phyloP scores from a whole-genome alignment of 37 sponge, comb jelly and placozoan species.

The Lycopodina hypogea region DNA sequence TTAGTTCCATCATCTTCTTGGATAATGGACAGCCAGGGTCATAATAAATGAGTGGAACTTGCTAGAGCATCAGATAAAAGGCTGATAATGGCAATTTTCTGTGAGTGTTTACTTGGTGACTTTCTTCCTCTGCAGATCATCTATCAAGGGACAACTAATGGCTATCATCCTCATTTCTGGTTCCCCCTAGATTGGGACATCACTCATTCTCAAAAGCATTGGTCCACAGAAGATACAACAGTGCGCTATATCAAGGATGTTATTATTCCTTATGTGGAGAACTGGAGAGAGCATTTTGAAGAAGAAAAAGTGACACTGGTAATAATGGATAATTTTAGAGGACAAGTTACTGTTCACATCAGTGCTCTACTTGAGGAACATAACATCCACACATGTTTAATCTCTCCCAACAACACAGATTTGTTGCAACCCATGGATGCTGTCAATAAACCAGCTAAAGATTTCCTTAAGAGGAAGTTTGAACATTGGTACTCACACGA shows the following conservation, averaged over 20 bases:
- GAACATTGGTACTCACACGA: too few relatives aligned
- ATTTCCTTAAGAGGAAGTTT: too few relatives aligned
- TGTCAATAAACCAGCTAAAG: too few relatives aligned
- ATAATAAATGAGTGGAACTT: constrained; percentile 38
- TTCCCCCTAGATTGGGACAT: constrained; percentile 61
- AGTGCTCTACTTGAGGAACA: constrained; percentile 35
- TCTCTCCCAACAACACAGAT: constrained; percentile 43
- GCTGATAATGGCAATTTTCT: constrained; percentile 49
- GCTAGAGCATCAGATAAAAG: constrained; percentile 50
- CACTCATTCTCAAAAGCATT: constrained; percentile 59
- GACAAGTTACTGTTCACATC: constrained; percentile 10
- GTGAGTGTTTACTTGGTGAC: constrained; percentile 36
- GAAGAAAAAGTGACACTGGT: constrained; percentile 12
- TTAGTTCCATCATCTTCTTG: constrained; percentile 48
- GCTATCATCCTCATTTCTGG: constrained; percentile 31
- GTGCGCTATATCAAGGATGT: constrained; percentile 49
- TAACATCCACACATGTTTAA: constrained; percentile 42
- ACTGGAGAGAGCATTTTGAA: not conserved
- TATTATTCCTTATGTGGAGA: constrained; percentile 38
- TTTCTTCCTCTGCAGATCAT: constrained; percentile 58
- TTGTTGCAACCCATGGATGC: too few relatives aligned
- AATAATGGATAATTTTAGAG: constrained; percentile 32
- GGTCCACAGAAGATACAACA: constrained; percentile 42
- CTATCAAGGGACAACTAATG: constrained; percentile 50
- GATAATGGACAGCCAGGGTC: constrained; percentile 52